Evolutionary conservation across 2,888 invertebrate species (phyloP).

Genomic region (Drosophila colorata): DNA sequence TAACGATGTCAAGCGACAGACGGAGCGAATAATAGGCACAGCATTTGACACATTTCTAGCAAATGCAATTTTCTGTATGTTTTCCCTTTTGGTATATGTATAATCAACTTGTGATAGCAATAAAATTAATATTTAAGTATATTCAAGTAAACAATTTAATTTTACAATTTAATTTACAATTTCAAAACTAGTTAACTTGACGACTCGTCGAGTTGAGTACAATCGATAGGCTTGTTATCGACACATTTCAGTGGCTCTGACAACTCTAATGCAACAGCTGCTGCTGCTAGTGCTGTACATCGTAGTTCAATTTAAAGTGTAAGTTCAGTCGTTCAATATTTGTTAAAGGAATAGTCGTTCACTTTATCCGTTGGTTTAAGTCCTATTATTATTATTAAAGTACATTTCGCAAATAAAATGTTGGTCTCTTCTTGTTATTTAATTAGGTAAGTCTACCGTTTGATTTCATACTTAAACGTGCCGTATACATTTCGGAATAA

Average conservation of each 20-base stretch:
- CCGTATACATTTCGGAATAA: no score
- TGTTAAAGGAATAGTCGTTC: no score
- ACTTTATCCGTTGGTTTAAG: no score
- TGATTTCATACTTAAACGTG: no score
- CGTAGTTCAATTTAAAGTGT: no score
- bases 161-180: not conserved
- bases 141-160: conserved; percentile 1
- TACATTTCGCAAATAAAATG: no score
- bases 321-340: no score
- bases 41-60: conserved; percentile 29
- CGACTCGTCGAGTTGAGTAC: conserved; percentile 16
- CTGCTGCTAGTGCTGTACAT: conserved; percentile 7
- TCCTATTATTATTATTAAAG: no score
- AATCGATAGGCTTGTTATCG: conserved; percentile 33
- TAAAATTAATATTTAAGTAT: conserved; percentile 66
- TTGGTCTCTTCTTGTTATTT: no score
- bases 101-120: conserved; percentile 76
- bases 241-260: conserved; percentile 10
- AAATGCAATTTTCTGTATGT: conserved; percentile 47
- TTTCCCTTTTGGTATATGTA: conserved; percentile 61
- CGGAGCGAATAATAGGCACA: not conserved
- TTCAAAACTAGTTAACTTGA: conserved; percentile 1
- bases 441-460: no score
- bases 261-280: conserved; percentile 64
- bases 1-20: conserved; percentile 78